Evolutionary conservation across 2,797 vertebrate species (phyloP).

Genomic region (Enteromius fasciolatus): DNA sequence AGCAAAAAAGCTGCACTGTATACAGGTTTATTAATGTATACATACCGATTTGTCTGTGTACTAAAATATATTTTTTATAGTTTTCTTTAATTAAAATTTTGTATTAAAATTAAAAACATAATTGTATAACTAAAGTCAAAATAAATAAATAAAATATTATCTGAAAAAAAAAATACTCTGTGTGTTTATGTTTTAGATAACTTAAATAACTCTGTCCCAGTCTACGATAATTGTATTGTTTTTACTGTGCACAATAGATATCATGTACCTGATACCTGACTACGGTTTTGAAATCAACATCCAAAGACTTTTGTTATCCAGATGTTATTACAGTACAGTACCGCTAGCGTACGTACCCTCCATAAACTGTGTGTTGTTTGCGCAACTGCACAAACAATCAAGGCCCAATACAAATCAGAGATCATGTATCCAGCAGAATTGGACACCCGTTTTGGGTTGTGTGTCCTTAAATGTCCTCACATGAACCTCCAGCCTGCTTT

Average conservation of each 20-base stretch:
- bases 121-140: background rate
- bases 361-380: background rate
- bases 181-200: background rate
- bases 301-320: background rate
- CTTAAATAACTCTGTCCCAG: background rate
- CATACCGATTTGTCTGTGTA: background rate
- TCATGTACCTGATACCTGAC: background rate
- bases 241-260: background rate
- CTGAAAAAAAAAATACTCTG: background rate
- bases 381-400: background rate
- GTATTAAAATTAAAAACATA: background rate
- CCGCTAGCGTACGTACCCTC: background rate
- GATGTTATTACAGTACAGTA: background rate
- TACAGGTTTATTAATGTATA: background rate
- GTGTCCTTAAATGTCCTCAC: constrained; percentile 42
- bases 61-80: background rate
- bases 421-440: background rate
- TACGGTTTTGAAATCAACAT: constrained; percentile 1
- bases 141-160: background rate
- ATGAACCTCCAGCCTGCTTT: constrained; percentile 17
- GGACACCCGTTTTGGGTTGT: background rate
- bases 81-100: background rate
- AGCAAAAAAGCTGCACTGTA: background rate
- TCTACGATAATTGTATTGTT: background rate
- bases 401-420: background rate